These are phyloP conservation scores for Lithophane ornitopus DNA, from an alignment of 2,888 invertebrate species.

Conservation along the genomic window DNA sequence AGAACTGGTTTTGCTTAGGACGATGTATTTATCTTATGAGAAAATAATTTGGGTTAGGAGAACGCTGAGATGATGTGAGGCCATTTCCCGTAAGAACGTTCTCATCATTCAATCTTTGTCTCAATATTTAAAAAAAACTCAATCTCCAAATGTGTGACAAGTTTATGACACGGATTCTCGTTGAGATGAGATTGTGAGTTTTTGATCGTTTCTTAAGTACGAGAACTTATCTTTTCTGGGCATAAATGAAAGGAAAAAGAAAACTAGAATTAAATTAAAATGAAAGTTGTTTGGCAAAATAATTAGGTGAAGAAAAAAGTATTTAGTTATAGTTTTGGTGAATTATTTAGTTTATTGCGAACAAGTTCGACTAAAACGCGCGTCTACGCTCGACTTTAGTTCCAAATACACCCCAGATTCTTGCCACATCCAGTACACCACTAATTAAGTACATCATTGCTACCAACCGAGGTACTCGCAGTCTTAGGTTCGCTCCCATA, in stretches of 20 bases:
- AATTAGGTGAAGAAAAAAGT: not conserved
- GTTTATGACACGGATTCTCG: not conserved
- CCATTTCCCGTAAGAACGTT: not conserved
- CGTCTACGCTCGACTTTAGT: not conserved
- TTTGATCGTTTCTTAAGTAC: not conserved
- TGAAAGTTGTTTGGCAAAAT: not conserved
- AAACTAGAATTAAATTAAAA: not conserved
- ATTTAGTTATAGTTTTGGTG: not conserved
- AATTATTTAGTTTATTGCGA: not conserved
- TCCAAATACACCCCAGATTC: not conserved
- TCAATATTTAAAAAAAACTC: not conserved
- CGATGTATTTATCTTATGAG: not conserved
- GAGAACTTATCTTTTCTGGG: not conserved
- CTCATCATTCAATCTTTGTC: not conserved
- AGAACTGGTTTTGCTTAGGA: not conserved
- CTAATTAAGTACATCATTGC: constrained; percentile 45
- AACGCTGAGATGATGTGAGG: not conserved
- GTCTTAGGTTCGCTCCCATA: constrained; percentile 84
- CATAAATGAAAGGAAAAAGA: not conserved
- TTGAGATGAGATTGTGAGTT: not conserved
- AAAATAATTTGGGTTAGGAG: not conserved
- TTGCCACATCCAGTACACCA: constrained; percentile 36
- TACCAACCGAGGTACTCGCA: constrained; percentile 75
- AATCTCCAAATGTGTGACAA: not conserved
- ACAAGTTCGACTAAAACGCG: not conserved